A percentile compares a stretch with the other conserved stretches of the same genome.
These are phyloP conservation scores for Diadophis punctatus DNA, from an alignment of 2,113 vertebrate species.

Conservation along the genomic window DNA sequence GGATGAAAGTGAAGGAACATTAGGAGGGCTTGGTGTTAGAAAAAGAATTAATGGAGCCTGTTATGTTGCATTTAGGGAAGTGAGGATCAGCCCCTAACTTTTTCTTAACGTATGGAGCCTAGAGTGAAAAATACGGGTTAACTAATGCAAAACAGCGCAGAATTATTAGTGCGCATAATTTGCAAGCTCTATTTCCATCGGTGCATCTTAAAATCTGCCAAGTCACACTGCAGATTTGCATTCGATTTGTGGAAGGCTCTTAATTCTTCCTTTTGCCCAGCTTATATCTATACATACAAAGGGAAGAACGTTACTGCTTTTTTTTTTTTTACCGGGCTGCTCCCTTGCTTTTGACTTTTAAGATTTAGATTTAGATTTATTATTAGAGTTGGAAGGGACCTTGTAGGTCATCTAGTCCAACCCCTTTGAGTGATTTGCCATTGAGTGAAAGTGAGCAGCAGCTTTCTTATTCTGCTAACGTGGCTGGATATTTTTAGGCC, in stretches of 20 bases:
- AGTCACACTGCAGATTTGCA: background rate
- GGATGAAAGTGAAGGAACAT: background rate
- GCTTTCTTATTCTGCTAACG: background rate
- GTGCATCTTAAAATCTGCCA: background rate
- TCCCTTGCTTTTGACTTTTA: background rate
- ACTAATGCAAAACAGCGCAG: background rate
- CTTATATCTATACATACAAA: background rate
- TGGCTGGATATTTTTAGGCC: background rate
- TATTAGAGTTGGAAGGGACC: no score
- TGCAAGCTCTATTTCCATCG: background rate
- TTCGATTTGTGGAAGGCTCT: background rate
- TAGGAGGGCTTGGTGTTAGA: background rate
- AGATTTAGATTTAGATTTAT: background rate
- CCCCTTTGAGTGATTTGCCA: no score
- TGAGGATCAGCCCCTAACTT: background rate
- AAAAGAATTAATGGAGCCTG: background rate
- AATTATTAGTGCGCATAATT: background rate
- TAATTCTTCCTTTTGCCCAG: background rate
- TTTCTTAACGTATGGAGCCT: background rate
- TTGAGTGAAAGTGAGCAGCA: background rate
- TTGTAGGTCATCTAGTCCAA: no score
- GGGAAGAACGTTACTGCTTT: background rate
- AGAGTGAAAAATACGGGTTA: background rate
- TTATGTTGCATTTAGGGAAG: background rate
- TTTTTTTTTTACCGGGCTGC: background rate